phyloP scores from a whole-genome alignment of 35 echinoderm and acorn worm species.

The Patiria miniata region DNA sequence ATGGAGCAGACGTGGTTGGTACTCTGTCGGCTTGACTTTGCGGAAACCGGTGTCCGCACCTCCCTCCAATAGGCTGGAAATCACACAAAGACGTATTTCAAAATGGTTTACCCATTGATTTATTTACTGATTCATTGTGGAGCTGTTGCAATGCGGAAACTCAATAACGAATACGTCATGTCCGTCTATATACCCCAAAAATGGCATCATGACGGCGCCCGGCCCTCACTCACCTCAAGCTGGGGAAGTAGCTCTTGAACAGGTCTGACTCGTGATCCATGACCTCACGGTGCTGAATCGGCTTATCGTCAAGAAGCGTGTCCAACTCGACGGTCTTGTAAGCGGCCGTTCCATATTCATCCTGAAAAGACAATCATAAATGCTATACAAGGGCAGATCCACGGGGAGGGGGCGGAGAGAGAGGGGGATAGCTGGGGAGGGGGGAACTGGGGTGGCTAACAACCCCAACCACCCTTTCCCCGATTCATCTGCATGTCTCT shows the following conservation, averaged over 20 bases:
- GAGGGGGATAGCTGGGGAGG: too few relatives aligned
- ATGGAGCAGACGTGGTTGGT: conserved; percentile 70
- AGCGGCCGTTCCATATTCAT: conserved; percentile 81
- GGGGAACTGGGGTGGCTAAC: too few relatives aligned
- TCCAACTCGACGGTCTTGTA: conserved; percentile 87
- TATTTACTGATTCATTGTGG: too few relatives aligned
- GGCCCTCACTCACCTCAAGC: conserved; percentile 71
- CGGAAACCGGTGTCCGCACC: conserved; percentile 87
- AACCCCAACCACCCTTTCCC: too few relatives aligned
- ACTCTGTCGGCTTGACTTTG: conserved; percentile 68
- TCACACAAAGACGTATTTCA: not conserved
- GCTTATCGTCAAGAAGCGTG: conserved; percentile 79
- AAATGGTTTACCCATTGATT: too few relatives aligned
- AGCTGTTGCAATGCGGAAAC: too few relatives aligned
- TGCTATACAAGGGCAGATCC: too few relatives aligned
- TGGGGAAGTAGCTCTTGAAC: conserved; percentile 61
- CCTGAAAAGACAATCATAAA: conserved; percentile 38
- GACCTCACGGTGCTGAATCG: conserved; percentile 75
- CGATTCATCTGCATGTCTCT: too few relatives aligned
- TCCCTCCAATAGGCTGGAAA: conserved; percentile 66
- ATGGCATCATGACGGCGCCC: too few relatives aligned
- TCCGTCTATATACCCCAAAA: too few relatives aligned
- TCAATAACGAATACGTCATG: too few relatives aligned
- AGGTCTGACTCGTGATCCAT: conserved; percentile 58
- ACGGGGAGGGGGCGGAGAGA: too few relatives aligned